Evolutionary conservation across 2,797 vertebrate genomes (phyloP), one percentile per base, ranked within the genome.

Genomic region (Melanogrammus aeglefinus): DNA sequence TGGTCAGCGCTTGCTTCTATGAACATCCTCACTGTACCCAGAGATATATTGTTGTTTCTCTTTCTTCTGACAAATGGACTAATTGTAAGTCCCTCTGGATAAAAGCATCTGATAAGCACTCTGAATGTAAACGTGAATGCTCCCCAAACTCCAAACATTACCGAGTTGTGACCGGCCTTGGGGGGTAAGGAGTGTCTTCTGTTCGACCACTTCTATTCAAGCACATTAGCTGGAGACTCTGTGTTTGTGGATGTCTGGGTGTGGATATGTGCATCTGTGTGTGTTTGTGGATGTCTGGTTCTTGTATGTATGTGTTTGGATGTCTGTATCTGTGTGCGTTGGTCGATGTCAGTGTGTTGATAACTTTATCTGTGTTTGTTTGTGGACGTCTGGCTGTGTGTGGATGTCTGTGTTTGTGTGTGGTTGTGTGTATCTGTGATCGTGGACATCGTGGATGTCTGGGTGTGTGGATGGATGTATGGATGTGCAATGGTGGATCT

Each of bases 341-440:
- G 10, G 41, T 44, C 9, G 9, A 14, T 44, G 41, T 44, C 31
- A 31, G 31, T 31, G 31, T 31, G 31, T 31, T 31, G 31, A 31
- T 31, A 2, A 31, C 31, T 31, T 31, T 31, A 14, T 44, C 7
- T 72, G 24, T 72, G 70, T 31, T 4, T 72, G 9, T 77, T 85
- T 77, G 81, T 81, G 78, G 90, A 91, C 31, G 2, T 31, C 31
- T 31, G 31, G 31, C 31, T 97, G 92, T 96, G 96, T 94, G 87
- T n/a, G 7, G 79, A 74, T 78, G 81, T 77, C 77, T 33, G 77
- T 75, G 51, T 51, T 92, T 94, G 90, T 94, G 94, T 92, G 88
- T 33, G 16, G 76, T 66, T 76, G 36, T 75, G 66, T 27, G 6
- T 24, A 12, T 24, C 74, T 88, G 79, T 63, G 79, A 4, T 6